Evolutionary conservation across 2,888 invertebrate species (phyloP).

Genomic region (Dicranocentrus wangi): DNA sequence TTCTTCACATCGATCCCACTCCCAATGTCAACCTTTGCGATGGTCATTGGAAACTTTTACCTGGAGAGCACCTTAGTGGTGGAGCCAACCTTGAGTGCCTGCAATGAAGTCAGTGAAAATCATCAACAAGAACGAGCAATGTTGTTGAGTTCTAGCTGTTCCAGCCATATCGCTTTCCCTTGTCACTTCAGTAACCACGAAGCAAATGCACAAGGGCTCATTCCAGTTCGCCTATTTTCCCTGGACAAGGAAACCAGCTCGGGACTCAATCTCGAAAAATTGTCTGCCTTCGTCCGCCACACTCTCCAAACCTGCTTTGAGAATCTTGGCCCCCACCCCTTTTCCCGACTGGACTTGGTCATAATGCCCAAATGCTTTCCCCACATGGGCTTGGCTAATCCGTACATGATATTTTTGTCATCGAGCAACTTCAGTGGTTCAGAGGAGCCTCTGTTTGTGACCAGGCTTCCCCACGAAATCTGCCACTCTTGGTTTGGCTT

Average conservation of each 20-base stretch:
- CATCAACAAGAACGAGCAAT: background rate
- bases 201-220: constrained; percentile 6
- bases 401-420: constrained; percentile 75
- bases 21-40: constrained; percentile 75
- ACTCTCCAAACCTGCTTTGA: constrained; percentile 73
- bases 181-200: background rate
- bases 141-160: background rate
- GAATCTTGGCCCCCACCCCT: constrained; percentile 75
- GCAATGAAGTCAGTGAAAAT: background rate
- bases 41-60: constrained; percentile 75
- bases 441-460: constrained; percentile 70
- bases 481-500: constrained; percentile 76
- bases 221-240: constrained; percentile 69
- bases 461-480: constrained; percentile 75
- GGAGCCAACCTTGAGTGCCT: too few relatives aligned
- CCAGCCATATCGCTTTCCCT: background rate
- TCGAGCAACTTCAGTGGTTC: constrained; percentile 74
- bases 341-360: constrained; percentile 74
- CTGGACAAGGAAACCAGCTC: constrained; percentile 15
- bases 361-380: constrained; percentile 74
- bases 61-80: constrained; percentile 13
- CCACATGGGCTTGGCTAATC: constrained; percentile 74
- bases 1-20: constrained; percentile 74
- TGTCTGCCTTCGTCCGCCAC: constrained; percentile 73
- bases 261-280: constrained; percentile 37